These are phyloP conservation scores for Drosophila chauvacae DNA, from an alignment of 1,140 invertebrate genomes.

Conservation along the genomic window DNA sequence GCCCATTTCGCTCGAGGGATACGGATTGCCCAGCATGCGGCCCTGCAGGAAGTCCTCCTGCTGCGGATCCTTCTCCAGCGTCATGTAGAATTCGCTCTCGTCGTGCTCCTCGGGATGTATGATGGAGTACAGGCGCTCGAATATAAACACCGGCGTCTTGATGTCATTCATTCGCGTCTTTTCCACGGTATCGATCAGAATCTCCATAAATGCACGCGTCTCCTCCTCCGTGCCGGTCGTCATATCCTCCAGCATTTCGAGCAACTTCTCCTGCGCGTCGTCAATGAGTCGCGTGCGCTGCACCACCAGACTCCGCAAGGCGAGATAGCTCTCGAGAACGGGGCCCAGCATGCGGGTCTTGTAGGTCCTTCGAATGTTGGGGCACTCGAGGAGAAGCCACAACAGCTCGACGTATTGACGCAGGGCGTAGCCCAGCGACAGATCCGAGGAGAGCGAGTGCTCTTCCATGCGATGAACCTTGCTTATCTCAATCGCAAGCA, in stretches of 20 bases:
- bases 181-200: constrained; percentile 97
- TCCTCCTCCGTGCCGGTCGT: constrained; percentile 98
- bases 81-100: constrained; percentile 97
- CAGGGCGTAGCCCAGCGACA: constrained; percentile 95
- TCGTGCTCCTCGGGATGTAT: constrained; percentile 99
- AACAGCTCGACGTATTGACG: constrained; percentile 95
- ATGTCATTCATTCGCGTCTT: constrained; percentile 97
- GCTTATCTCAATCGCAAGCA: constrained; percentile 95
- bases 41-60: constrained; percentile 99
- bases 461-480: constrained; percentile 94
- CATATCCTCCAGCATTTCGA: constrained; percentile 98
- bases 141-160: constrained; percentile 98
- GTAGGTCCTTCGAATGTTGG: constrained; percentile 93
- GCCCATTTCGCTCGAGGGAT: constrained; percentile 96
- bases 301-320: constrained; percentile 94
- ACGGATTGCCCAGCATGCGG: constrained; percentile 98
- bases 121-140: constrained; percentile 98
- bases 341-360: constrained; percentile 95
- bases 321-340: constrained; percentile 96
- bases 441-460: constrained; percentile 95
- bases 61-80: constrained; percentile 98
- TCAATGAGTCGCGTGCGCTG: constrained; percentile 97
- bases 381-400: constrained; percentile 92
- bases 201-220: constrained; percentile 98
- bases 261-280: constrained; percentile 97